These are phyloP conservation scores for Drosophila paulistorum DNA, from an alignment of 1,140 invertebrate genomes.

Conservation along the genomic window DNA sequence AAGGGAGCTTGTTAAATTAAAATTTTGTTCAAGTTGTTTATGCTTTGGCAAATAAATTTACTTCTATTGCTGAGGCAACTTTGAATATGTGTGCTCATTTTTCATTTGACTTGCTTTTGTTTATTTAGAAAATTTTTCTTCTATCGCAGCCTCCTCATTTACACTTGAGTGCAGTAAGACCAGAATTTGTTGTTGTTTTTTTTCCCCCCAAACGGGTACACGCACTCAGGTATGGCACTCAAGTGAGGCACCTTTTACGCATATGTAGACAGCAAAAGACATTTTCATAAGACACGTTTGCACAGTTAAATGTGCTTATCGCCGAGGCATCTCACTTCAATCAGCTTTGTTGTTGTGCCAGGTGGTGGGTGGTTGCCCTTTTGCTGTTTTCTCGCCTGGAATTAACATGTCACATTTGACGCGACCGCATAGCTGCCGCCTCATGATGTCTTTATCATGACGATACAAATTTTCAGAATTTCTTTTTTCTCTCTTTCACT, in stretches of 20 bases:
- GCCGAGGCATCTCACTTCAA: slow-evolving; percentile 66
- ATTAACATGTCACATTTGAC: slow-evolving; percentile 80
- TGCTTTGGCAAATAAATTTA: slow-evolving; percentile 37
- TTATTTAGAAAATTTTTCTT: slow-evolving; percentile 35
- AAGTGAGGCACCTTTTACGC: slow-evolving; percentile 70
- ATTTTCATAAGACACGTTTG: slow-evolving; percentile 66
- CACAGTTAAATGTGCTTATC: slow-evolving; percentile 69
- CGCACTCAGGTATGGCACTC: slow-evolving; percentile 35
- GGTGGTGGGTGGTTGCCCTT: slow-evolving; percentile 17
- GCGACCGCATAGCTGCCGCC: slow-evolving; percentile 5
- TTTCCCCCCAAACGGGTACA: slow-evolving; percentile 5
- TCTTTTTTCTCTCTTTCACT: slow-evolving; percentile 1
- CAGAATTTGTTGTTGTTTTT: slow-evolving; percentile 53
- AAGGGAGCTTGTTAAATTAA: slow-evolving; percentile 22
- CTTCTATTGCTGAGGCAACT: slow-evolving; percentile 25
- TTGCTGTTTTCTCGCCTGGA: slow-evolving; percentile 68
- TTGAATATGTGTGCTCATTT: slow-evolving; percentile 50
- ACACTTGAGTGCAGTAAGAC: slow-evolving; percentile 49
- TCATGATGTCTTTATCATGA: slow-evolving; percentile 60
- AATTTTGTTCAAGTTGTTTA: slow-evolving; percentile 15
- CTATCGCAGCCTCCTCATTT: background rate
- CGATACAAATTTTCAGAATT: slow-evolving; percentile 38
- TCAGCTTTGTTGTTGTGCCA: slow-evolving; percentile 40
- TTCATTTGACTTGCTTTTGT: slow-evolving; percentile 50
- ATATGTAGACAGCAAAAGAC: slow-evolving; percentile 54